Percentiles rank a stretch among this genome's conserved stretches.
phyloP scores from a whole-genome alignment of 2,888 invertebrate genomes.

The Acleris cristana region DNA sequence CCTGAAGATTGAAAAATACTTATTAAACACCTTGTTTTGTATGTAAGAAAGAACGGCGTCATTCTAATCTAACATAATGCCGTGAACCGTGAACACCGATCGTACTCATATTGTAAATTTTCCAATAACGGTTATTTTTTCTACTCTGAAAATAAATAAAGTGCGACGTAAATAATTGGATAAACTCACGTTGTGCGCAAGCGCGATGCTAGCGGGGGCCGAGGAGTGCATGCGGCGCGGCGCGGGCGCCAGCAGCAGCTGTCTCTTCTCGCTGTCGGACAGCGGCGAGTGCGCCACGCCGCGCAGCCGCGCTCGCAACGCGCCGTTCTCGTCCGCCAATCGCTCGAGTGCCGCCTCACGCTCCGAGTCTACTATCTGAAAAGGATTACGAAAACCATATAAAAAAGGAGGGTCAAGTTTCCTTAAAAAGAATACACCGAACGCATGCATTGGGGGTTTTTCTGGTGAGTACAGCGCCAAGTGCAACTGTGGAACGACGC shows the following conservation, averaged over 20 bases:
- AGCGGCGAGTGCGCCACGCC: conserved; percentile 92
- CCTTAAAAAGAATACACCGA: neutral
- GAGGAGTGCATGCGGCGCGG: conserved; percentile 88
- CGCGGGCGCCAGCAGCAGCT: conserved; percentile 87
- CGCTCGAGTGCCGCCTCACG: conserved; percentile 86
- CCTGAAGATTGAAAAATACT: conserved; percentile 52
- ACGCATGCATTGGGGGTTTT: neutral
- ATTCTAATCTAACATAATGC: too few species aligned
- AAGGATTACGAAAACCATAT: neutral
- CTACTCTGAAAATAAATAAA: too few species aligned
- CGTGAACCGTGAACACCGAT: too few species aligned
- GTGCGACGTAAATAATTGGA: neutral
- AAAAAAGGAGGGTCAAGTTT: neutral
- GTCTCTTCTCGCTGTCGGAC: conserved; percentile 92
- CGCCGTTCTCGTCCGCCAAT: conserved; percentile 90
- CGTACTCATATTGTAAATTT: too few species aligned
- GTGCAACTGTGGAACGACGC: too few species aligned
- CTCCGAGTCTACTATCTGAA: conserved; percentile 82
- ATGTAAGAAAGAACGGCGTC: too few species aligned
- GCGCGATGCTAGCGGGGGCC: conserved; percentile 92
- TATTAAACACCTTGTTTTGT: neutral
- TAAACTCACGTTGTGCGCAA: conserved; percentile 66
- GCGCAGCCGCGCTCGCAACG: conserved; percentile 88
- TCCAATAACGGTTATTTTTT: too few species aligned
- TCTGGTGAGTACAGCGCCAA: too few species aligned